A percentile compares a stretch with the other conserved stretches of the same genome.
These are phyloP conservation scores for Catostylus mosaicus DNA, from an alignment of 30 jellyfish, hydroid and myxozoan genomes.

Conservation along the genomic window DNA sequence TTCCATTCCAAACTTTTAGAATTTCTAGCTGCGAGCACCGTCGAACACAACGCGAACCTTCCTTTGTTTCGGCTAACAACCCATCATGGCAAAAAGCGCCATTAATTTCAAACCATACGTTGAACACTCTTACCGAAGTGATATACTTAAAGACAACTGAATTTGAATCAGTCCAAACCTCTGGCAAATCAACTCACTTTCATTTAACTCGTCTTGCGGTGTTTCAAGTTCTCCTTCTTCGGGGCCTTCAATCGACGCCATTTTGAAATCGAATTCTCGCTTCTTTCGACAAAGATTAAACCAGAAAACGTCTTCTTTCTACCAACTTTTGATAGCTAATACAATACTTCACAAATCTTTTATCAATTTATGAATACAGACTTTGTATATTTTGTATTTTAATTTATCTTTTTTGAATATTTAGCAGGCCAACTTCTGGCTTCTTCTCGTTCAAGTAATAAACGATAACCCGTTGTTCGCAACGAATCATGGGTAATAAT, in stretches of 20 bases:
- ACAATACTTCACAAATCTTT: neutral
- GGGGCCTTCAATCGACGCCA: slow-evolving; percentile 72
- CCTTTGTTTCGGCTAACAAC: neutral
- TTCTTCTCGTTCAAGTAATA: no score
- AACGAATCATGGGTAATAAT: no score
- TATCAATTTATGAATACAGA: no score
- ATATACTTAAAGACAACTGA: slow-evolving; percentile 17
- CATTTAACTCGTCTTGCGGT: slow-evolving; percentile 72
- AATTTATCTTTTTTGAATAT: no score
- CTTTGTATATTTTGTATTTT: no score
- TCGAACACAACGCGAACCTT: neutral
- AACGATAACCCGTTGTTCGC: no score
- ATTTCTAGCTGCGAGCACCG: neutral
- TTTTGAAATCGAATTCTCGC: slow-evolving; percentile 1
- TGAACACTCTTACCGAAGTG: slow-evolving; percentile 19
- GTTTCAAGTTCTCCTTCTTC: slow-evolving; percentile 79
- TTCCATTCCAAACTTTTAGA: neutral
- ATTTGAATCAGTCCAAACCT: slow-evolving; percentile 64
- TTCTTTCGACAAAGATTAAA: neutral
- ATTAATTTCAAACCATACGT: neutral
- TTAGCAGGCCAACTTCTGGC: no score
- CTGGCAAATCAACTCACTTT: slow-evolving; percentile 61
- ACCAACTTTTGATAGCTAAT: neutral
- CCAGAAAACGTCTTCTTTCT: neutral
- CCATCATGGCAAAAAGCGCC: neutral